These are phyloP conservation scores for Heterochromis multidens DNA, from an alignment of 2,113 vertebrate species.

Conservation along the genomic window DNA sequence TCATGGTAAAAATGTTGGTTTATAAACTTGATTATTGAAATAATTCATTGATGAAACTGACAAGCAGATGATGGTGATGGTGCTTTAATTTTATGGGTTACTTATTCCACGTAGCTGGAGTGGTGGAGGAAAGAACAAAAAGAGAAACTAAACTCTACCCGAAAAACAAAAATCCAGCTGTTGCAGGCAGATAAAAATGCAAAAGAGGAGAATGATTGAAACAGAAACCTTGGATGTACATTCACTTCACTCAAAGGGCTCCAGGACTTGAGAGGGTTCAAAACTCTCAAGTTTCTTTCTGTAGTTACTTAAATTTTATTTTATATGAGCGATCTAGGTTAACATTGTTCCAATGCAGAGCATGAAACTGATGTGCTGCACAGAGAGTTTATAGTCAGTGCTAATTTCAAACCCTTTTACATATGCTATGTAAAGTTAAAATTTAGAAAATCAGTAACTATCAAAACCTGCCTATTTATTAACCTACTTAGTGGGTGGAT, in stretches of 20 bases:
- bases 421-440: neutral
- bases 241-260: neutral
- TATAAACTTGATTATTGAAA: neutral
- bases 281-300: neutral
- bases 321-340: neutral
- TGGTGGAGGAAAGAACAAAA: neutral
- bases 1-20: neutral
- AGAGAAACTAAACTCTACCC: neutral
- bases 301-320: neutral
- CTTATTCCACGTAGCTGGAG: neutral
- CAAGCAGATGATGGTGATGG: neutral
- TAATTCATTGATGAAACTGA: neutral
- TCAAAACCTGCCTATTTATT: neutral
- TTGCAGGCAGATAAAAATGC: neutral
- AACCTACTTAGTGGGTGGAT: neutral
- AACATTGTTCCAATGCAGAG: neutral
- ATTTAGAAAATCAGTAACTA: neutral
- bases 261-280: neutral
- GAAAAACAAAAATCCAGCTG: neutral
- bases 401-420: neutral
- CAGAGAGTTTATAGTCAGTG: too few relatives aligned
- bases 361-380: neutral
- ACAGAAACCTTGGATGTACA: too few relatives aligned
- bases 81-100: neutral
- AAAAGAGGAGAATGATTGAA: too few relatives aligned